A percentile compares a stretch with the other conserved stretches of the same genome.
Conservation (phyloP, 2,888 invertebrate species). For the Shargacucullia verbasci region DNA sequence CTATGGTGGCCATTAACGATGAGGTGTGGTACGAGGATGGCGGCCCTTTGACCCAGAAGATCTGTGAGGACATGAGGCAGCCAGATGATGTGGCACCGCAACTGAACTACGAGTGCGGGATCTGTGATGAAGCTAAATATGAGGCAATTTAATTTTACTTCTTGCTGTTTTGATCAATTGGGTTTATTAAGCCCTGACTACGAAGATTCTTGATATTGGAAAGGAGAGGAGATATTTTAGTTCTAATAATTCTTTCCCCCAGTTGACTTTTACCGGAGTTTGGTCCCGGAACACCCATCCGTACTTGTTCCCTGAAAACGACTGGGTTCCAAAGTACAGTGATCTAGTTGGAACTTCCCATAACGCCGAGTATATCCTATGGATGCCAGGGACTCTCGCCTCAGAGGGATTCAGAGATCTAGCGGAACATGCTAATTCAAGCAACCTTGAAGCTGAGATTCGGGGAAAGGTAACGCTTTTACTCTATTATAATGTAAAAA, state of each 20-base stretch:
- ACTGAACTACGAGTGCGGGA: constrained; percentile 75
- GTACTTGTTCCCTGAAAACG: constrained; percentile 78
- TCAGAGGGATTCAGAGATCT: constrained; percentile 75
- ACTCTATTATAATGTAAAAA: no score
- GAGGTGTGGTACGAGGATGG: constrained; percentile 82
- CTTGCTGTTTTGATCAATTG: no score
- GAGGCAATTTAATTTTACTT: constrained; percentile 66
- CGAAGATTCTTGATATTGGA: no score
- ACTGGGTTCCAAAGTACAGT: constrained; percentile 80
- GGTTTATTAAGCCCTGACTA: no score
- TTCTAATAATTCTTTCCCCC: constrained; percentile 3
- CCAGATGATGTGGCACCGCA: constrained; percentile 80
- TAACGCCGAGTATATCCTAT: constrained; percentile 71
- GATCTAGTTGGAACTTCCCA: constrained; percentile 83
- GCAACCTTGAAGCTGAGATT: constrained; percentile 77
- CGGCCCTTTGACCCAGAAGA: constrained; percentile 69
- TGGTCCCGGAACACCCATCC: constrained; percentile 85
- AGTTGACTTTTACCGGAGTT: constrained; percentile 80
- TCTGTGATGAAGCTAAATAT: constrained; percentile 84
- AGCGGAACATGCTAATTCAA: constrained; percentile 80
- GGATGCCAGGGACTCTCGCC: constrained; percentile 78
- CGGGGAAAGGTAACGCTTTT: constrained; percentile 70
- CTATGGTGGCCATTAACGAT: constrained; percentile 81
- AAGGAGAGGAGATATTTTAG: no score
- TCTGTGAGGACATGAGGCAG: constrained; percentile 81